Base-by-base conservation (phyloP, 2,797 vertebrate genomes). In the Danionella dracula region DNA sequence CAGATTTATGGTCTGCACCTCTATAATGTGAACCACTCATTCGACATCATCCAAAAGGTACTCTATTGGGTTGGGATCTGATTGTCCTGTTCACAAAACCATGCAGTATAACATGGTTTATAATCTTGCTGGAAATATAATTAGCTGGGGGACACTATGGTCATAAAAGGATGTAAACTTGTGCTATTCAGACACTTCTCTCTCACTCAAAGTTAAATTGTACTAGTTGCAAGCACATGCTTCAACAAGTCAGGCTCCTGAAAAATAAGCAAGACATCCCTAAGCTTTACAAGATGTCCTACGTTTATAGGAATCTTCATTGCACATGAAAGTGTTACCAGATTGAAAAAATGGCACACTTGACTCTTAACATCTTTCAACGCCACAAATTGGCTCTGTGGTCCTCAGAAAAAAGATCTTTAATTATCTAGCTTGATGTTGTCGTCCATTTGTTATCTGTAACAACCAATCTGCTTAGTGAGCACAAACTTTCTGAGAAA, bases 311-410 rank as follows among this genome's bases (percentile, higher is more conserved):
- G 5, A 2, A 37, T 31, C 10, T 29, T 10, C 37, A 29, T 27
- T 40, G 7, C 3, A 0, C 20, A 27, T 10, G 13, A 40, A 19
- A 40, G 34, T 40, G 5, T 49, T 38, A 27, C 35, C 17, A 29
- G 20, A 50, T 31, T 29, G 9, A 10, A 27, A 40, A 27, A 38
- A 49, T 35, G 1, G 10, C 32, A 8, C 32, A 8, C 1, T 35
- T 4, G 1, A 11, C 10, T 8, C 32, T 1, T 35, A 35, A 35
- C 32, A 35, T 3, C 23, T 6, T 6, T 6, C 23, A 3, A 3
- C 23, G 3, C 23, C 23, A 3, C 23, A 27, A 27, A 27, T 76
- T 84, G 82, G 82, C 79, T 78, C 76, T 48, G 54, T 19, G 12
- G 21, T 68, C 23, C 58, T 8, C 35, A 50, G 70, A 40, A 38